Percentiles rank a stretch among this genome's conserved stretches.
Conservation (phyloP, 2,888 invertebrate genomes). For the Drosophila nigricruria region DNA sequence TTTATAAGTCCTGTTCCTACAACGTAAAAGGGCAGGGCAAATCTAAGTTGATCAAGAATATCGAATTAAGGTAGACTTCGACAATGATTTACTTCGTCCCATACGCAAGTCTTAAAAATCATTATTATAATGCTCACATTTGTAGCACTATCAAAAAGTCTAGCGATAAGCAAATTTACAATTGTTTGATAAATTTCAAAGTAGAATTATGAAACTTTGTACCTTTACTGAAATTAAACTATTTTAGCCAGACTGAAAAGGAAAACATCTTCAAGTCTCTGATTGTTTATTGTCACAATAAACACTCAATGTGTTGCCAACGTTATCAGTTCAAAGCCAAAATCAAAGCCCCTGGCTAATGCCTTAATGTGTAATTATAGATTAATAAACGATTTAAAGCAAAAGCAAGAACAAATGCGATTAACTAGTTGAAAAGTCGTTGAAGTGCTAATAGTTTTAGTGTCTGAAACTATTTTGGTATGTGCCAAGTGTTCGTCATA, state of each 20-base stretch:
- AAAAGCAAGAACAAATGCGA: slow-evolving; percentile 30
- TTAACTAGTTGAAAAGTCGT: slow-evolving; percentile 25
- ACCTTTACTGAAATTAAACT: neutral
- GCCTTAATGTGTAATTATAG: slow-evolving; percentile 63
- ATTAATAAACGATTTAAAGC: slow-evolving; percentile 31
- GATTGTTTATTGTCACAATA: slow-evolving; percentile 8
- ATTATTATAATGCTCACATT: no score
- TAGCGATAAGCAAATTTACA: no score
- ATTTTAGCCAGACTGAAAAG: neutral
- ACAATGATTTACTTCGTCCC: no score
- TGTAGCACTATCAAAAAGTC: no score
- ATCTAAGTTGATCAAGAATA: no score
- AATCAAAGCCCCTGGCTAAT: slow-evolving; percentile 61
- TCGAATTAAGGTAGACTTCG: no score
- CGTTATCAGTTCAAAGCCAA: slow-evolving; percentile 24
- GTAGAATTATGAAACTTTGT: neutral
- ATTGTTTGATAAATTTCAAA: no score
- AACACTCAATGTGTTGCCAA: slow-evolving; percentile 29
- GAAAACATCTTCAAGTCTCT: neutral
- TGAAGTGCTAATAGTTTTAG: slow-evolving; percentile 45
- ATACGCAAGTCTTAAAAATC: no score
- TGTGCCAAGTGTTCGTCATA: slow-evolving; percentile 10
- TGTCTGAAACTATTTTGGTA: slow-evolving; percentile 12
- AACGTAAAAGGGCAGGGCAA: no score
- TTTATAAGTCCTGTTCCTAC: no score